Conservation (phyloP, 2,797 vertebrate species). For the Labroides dimidiatus region DNA sequence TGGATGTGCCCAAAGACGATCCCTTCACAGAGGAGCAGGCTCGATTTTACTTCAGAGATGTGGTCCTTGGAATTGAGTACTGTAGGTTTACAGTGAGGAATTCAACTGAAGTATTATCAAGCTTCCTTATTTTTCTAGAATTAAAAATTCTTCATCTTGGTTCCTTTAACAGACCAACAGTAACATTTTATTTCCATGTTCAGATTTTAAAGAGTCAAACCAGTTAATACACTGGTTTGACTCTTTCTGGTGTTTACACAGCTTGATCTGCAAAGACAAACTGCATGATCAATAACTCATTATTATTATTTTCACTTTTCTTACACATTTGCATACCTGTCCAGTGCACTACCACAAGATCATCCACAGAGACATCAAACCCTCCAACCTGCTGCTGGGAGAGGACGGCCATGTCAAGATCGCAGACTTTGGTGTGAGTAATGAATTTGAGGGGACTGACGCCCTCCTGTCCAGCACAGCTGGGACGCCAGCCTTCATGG, state of each 20-base stretch:
- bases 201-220: no score
- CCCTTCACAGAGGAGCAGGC: conserved; percentile 92
- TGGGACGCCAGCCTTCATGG: conserved; percentile 97
- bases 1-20: conserved; percentile 92
- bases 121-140: no score
- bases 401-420: conserved; percentile 97
- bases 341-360: conserved; percentile 99
- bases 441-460: conserved; percentile 96
- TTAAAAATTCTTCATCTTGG: no score
- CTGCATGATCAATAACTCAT: no score
- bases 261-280: no score
- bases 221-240: no score
- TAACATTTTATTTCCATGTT: no score
- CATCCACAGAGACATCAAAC: conserved; percentile 97
- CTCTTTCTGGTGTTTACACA: no score
- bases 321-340: neutral
- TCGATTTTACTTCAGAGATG: conserved; percentile 90
- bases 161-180: no score
- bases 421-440: conserved; percentile 97
- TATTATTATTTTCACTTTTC: neutral
- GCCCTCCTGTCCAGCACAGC: conserved; percentile 96
- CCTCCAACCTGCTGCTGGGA: conserved; percentile 95
- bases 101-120: no score
- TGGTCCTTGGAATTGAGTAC: conserved; percentile 95
- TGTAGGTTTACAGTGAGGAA: conserved; percentile 81